Evolutionary conservation across 2,113 vertebrate genomes (phyloP).

Genomic region (Chlorocebus sabaeus): DNA sequence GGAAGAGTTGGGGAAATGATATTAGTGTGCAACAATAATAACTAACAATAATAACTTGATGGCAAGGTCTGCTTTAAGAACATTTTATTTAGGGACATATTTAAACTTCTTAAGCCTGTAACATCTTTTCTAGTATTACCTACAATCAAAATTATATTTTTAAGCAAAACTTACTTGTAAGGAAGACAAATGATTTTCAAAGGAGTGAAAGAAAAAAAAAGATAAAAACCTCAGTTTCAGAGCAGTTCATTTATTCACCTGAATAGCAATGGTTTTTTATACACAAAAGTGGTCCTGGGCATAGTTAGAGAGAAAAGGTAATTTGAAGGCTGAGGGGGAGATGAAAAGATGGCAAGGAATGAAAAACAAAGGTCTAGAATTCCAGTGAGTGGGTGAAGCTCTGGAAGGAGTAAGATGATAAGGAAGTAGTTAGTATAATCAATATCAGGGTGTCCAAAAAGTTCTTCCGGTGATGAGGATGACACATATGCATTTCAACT

Average conservation of each 20-base stretch:
- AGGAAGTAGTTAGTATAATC: background rate
- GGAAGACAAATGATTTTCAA: background rate
- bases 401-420: background rate
- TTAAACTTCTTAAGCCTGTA: background rate
- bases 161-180: background rate
- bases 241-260: background rate
- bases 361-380: background rate
- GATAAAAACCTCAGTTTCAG: background rate
- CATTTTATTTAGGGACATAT: background rate
- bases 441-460: background rate
- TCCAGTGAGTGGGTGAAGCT: background rate
- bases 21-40: background rate
- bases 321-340: background rate
- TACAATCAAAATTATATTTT: background rate
- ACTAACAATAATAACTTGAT: background rate
- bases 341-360: background rate
- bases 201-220: background rate
- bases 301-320: background rate
- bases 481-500: background rate
- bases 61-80: background rate
- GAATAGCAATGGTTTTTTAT: background rate
- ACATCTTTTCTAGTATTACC: background rate
- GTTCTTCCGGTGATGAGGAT: background rate
- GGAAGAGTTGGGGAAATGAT: background rate
- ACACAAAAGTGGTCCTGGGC: background rate